phyloP scores from a whole-genome alignment of 2,888 invertebrate genomes.

The Rhogogaster chlorosoma region DNA sequence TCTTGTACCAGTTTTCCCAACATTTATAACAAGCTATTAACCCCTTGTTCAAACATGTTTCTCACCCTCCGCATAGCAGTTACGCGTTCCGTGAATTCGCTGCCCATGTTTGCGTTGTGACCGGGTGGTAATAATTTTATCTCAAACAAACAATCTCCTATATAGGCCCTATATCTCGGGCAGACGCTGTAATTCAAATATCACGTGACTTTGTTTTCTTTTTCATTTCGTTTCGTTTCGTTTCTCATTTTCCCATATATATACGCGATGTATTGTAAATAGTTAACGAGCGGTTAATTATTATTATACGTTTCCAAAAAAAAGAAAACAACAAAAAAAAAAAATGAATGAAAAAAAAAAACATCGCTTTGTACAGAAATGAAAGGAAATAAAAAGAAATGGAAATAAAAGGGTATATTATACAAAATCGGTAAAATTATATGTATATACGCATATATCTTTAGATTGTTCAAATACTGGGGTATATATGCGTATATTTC shows the following conservation, averaged over 20 bases:
- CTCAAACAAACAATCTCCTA: constrained; percentile 15
- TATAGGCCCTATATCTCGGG: not conserved
- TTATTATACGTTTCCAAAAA: not conserved
- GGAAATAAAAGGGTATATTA: not conserved
- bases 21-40: not conserved
- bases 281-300: not conserved
- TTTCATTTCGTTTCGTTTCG: not conserved
- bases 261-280: not conserved
- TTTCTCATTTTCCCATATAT: not conserved
- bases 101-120: constrained; percentile 24
- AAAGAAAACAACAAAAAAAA: too few species aligned
- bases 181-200: constrained; percentile 13
- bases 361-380: not conserved
- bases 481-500: not conserved
- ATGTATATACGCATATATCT: not conserved
- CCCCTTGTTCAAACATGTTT: constrained; percentile 41
- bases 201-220: constrained; percentile 5
- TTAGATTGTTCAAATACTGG: not conserved
- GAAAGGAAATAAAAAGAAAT: not conserved
- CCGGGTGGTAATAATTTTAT: constrained; percentile 37
- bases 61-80: not conserved
- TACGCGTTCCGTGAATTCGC: not conserved
- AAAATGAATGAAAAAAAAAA: too few species aligned
- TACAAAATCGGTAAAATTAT: not conserved
- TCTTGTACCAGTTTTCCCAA: not conserved